phyloP scores from a whole-genome alignment of 1,140 invertebrate genomes.

The Lepidurus apus region DNA sequence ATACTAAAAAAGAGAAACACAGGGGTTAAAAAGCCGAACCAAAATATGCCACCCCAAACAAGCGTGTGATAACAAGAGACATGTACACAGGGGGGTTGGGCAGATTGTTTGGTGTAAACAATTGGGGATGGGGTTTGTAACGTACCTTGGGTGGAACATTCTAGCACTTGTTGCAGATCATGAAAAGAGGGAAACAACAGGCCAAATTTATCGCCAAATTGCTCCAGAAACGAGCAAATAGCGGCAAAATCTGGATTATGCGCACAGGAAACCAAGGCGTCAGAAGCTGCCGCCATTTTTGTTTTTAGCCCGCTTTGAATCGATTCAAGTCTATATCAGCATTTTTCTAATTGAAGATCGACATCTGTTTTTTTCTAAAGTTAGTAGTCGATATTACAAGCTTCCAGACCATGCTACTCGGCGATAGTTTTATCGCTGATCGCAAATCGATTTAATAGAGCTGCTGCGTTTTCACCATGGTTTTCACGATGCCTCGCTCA shows the following conservation, averaged over 20 bases:
- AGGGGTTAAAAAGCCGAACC: slow-evolving; percentile 22
- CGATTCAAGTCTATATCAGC: not conserved
- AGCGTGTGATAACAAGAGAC: not conserved
- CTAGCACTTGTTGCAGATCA: slow-evolving; percentile 78
- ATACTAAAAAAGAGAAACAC: slow-evolving; percentile 59
- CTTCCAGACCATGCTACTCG: no score
- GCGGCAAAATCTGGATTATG: slow-evolving; percentile 93
- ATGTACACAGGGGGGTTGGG: slow-evolving; percentile 14
- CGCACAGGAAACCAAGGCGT: slow-evolving; percentile 54
- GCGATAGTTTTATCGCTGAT: no score
- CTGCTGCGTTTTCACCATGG: no score
- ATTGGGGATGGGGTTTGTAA: slow-evolving; percentile 34
- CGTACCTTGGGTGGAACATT: slow-evolving; percentile 79
- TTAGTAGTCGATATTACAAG: no score
- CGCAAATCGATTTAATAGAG: no score
- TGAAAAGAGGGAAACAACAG: slow-evolving; percentile 67
- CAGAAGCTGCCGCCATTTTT: slow-evolving; percentile 32
- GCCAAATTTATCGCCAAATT: slow-evolving; percentile 75
- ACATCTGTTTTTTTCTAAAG: no score
- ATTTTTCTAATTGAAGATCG: no score
- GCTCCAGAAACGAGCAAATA: slow-evolving; percentile 86
- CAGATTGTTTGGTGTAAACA: not conserved
- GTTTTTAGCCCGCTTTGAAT: slow-evolving; percentile 17
- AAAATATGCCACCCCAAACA: not conserved
- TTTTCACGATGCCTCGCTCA: no score